Evolutionary conservation across 2,113 vertebrate genomes (phyloP).

Genomic region (Prionailurus bengalensis): DNA sequence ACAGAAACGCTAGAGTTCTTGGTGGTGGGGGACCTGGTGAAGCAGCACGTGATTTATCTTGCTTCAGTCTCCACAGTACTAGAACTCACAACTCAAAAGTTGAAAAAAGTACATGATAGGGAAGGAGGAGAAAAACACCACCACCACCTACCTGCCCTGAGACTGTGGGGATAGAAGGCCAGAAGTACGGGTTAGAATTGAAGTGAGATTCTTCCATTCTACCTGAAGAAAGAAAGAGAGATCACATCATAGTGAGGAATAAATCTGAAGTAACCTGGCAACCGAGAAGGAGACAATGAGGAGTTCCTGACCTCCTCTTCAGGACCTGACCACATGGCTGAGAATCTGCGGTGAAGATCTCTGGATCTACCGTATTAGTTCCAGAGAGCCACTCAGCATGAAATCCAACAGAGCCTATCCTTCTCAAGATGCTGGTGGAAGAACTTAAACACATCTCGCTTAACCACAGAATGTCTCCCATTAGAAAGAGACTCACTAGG

Average conservation of each 20-base stretch:
- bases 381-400: not conserved
- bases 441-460: not conserved
- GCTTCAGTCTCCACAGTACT: not conserved
- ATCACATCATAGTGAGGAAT: conserved; percentile 64
- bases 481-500: conserved; percentile 7
- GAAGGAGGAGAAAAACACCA: not conserved
- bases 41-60: not conserved
- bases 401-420: not conserved
- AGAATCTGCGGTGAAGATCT: not conserved
- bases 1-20: not conserved
- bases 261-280: conserved; percentile 65
- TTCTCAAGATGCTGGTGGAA: not conserved
- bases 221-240: conserved; percentile 89
- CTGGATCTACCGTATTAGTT: not conserved
- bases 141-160: conserved; percentile 93
- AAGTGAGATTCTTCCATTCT: conserved; percentile 99
- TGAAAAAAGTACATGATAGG: not conserved
- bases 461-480: not conserved
- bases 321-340: not conserved
- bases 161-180: conserved; percentile 96
- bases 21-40: not conserved
- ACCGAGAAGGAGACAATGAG: not conserved
- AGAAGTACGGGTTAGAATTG: conserved; percentile 99
- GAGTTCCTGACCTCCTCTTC: not conserved
- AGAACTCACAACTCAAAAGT: not conserved